Conservation (phyloP, 1,140 invertebrate genomes). For the Wasmannia auropunctata region DNA sequence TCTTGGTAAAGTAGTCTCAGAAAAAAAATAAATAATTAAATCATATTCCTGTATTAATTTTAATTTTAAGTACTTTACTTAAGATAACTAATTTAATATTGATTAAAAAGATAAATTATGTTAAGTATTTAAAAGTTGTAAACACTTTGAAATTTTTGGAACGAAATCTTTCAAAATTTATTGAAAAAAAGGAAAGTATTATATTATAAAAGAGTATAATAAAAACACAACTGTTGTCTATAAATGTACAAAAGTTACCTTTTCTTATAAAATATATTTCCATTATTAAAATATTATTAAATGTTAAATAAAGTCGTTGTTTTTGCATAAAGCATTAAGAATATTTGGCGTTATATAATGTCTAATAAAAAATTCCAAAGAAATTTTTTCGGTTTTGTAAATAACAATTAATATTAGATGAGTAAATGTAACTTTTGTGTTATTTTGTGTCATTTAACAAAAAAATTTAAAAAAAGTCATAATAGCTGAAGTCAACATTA, state of each 20-base stretch:
- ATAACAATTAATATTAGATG: not conserved
- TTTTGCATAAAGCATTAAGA: not conserved
- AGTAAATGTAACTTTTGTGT: slow-evolving; percentile 8
- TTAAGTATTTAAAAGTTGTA: not conserved
- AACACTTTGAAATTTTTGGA: too few species aligned
- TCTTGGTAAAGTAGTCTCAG: not conserved
- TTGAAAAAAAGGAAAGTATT: not conserved
- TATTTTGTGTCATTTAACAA: not conserved
- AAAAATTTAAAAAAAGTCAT: not conserved
- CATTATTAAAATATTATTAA: not conserved
- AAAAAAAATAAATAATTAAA: not conserved
- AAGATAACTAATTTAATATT: too few species aligned
- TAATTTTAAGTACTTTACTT: not conserved
- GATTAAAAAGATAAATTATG: not conserved
- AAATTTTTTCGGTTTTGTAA: not conserved
- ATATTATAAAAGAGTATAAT: not conserved
- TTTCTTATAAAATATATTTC: not conserved
- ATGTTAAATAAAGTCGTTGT: not conserved
- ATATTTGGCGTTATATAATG: not conserved
- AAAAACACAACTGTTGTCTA: not conserved
- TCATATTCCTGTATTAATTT: not conserved
- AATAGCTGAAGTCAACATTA: not conserved
- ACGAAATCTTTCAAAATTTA: too few species aligned
- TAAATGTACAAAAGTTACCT: not conserved
- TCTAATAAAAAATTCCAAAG: not conserved